Percentiles rank a stretch among this genome's conserved stretches.
These are phyloP conservation scores for Campylomormyrus tamandua DNA, from an alignment of 2,113 vertebrate genomes.

Conservation along the genomic window DNA sequence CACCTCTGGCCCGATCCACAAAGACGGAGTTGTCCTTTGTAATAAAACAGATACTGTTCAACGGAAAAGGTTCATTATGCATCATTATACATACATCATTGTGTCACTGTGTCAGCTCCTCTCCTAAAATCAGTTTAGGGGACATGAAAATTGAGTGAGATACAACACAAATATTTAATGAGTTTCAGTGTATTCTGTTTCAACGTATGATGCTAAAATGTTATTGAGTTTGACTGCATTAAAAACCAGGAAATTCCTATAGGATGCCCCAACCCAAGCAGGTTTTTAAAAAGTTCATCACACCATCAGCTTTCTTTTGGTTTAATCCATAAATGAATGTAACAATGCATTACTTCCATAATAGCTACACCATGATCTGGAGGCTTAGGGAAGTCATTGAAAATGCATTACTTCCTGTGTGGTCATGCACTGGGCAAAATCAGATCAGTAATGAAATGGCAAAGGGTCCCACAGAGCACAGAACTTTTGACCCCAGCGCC, in stretches of 20 bases:
- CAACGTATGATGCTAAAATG: not conserved
- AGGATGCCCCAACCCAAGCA: not conserved
- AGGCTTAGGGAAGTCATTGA: slow-evolving; percentile 24
- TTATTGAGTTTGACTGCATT: not conserved
- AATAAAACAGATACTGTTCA: slow-evolving; percentile 18
- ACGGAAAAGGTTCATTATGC: slow-evolving; percentile 38
- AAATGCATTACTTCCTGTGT: slow-evolving; percentile 19
- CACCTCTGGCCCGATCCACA: not conserved
- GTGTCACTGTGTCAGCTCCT: slow-evolving; percentile 51
- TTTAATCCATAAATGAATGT: not conserved
- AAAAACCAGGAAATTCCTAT: not conserved
- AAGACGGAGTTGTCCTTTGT: not conserved
- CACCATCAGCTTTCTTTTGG: not conserved
- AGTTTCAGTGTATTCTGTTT: not conserved
- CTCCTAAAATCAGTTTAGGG: slow-evolving; percentile 38
- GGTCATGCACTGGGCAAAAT: not conserved
- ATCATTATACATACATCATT: slow-evolving; percentile 40
- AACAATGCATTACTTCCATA: not conserved
- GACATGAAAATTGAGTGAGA: slow-evolving; percentile 54
- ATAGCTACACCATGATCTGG: not conserved
- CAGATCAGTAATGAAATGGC: not conserved
- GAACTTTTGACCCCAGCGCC: slow-evolving; percentile 47
- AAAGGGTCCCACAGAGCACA: slow-evolving; percentile 24
- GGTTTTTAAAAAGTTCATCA: not conserved
- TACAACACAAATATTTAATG: slow-evolving; percentile 54